Base-by-base conservation (phyloP, 1,140 invertebrate genomes). In the Caenorhabditis tropicalis region DNA sequence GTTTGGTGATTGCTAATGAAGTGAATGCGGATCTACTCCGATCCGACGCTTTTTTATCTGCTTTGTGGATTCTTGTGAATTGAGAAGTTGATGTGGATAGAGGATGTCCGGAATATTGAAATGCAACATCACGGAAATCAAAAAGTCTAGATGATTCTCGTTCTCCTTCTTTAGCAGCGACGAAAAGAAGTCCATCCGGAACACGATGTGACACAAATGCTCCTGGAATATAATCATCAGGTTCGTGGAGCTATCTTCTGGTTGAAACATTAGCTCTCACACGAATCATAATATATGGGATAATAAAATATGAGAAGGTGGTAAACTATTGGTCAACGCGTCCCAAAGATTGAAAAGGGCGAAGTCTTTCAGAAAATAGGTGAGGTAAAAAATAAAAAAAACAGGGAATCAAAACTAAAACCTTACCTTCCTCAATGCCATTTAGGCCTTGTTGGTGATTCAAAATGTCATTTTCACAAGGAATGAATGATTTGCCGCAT, bases 151-250 rank as follows among this genome's bases (percentile, higher is more conserved):
- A 16, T 21, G 56, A 82, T 31, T 86, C 82, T 70, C 58, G 27
- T 70, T 86, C 86, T 27, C 60, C 85, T 70, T 86, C 86, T 27
- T 82, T 82, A n/a, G 86, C 86, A 31, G 86, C 84, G 6, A 82
- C 84, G n/a, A 27, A 81, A 5, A 85, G 83, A 16, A 85, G 80
- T 0, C 79, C 84, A 29, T 85, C 84, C 2, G 84, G 84, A 9
- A 85, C 48, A 19, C 84, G 27, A 43, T 84, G 83, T 5, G 83
- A 74, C 2, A 84, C 65, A 9, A 84, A 51, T 48, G 65, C 27
- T 24, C 33, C 84, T 85, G 39, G 49, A 84, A 36, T 70, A 24
- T 82, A 36, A 65, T 29, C 24, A 29, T 29, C 12, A 65, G 31
- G 24, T 6, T 36, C 16, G 16, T 36, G 24, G 56, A 9, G 3